Base-by-base conservation (phyloP, 2,797 vertebrate genomes). In the Poecilia gillii region DNA sequence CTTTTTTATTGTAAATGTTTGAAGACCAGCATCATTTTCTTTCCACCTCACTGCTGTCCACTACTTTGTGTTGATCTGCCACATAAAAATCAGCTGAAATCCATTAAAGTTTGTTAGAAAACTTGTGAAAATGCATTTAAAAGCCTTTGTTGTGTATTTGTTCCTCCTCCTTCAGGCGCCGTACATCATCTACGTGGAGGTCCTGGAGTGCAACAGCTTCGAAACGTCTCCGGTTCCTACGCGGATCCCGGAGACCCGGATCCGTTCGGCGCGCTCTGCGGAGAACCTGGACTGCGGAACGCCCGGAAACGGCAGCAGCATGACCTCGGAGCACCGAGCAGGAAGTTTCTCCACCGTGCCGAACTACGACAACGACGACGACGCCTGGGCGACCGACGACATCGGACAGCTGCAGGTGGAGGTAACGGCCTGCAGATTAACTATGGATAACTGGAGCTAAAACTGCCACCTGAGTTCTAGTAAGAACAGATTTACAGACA, bases 391-490 rank as follows among this genome's bases (percentile, higher is more conserved):
- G 0, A 97, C 98, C 64, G 98, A 99, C 0, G 98, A 99, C 79
- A 99, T 99, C 1, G 97, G 96, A 51, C 97, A 99, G 89, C 96
- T 99, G 81, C 98, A 99, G 90, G 98, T 99, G 82, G 98, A 99
- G 98, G 90, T 85, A 68, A 59, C 28, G 20, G 49, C 49, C 41
- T 41, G 6, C 41, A 49, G 16, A 49, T 49, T 49, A 6, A 6
- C 16, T 18, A 18, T 16, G 18, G 16, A 47, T 18, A 47, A 47
- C 16, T 49, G 16, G 47, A 18, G 47, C 16, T 49, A 18, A 49
- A 49, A 18, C 16, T 49, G 16, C 16, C 47, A 49, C 47, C 16
- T 6, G 47, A 49, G 47, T 49, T 49, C 16, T 49, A 49, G 16
- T 18, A 18, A 6, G 47, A 49, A 49, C 47, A 47, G 46, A 47